phyloP scores from a whole-genome alignment of 2,113 vertebrate species.

The Platichthys stellatus region DNA sequence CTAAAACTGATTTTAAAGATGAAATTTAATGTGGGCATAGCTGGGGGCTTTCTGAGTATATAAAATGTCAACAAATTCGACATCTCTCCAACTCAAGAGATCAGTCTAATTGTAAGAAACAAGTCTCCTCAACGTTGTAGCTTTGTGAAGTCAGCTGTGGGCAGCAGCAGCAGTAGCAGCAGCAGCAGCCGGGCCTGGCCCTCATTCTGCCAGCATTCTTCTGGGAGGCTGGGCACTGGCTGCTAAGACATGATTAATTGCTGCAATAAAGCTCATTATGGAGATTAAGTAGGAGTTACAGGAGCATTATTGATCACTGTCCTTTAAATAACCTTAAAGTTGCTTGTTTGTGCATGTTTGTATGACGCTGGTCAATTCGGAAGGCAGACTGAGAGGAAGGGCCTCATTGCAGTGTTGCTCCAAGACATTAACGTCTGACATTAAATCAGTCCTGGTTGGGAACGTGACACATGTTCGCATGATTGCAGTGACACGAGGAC shows the following conservation, averaged over 20 bases:
- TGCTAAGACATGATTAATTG: constrained; percentile 82
- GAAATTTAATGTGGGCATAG: background rate
- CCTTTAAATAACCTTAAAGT: constrained; percentile 85
- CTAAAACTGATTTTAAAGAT: too few species aligned
- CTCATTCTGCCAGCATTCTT: constrained; percentile 72
- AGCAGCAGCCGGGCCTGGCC: constrained; percentile 45
- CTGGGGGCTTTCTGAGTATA: constrained; percentile 1
- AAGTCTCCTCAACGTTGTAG: constrained; percentile 17
- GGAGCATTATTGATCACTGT: constrained; percentile 84
- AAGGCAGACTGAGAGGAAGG: constrained; percentile 63
- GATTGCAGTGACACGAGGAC: constrained; percentile 27
- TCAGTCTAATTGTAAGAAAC: constrained; percentile 33
- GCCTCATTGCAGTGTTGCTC: constrained; percentile 37
- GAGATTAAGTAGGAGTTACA: constrained; percentile 85
- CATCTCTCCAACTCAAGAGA: constrained; percentile 32
- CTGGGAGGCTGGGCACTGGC: constrained; percentile 72
- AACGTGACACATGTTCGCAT: constrained; percentile 25
- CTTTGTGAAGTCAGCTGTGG: constrained; percentile 43
- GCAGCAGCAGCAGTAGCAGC: constrained; percentile 29
- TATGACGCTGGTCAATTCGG: constrained; percentile 70
- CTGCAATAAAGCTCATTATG: constrained; percentile 84
- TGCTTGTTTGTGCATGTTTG: constrained; percentile 79
- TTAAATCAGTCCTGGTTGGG: constrained; percentile 23
- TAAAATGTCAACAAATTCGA: constrained; percentile 38
- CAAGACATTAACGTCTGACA: constrained; percentile 35